Evolutionary conservation across 2,888 invertebrate species (phyloP).

Genomic region (Tipula unca): DNA sequence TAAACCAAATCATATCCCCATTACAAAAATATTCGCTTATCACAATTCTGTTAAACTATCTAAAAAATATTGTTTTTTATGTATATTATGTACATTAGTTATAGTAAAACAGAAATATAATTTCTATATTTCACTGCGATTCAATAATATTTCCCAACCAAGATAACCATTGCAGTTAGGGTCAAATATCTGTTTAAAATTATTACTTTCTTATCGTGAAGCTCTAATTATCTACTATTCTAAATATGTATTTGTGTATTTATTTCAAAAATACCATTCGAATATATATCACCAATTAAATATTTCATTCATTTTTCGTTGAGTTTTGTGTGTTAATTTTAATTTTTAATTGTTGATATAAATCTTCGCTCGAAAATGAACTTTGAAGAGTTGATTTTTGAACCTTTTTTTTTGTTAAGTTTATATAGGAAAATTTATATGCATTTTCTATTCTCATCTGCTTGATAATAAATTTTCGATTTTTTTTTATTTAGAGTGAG

Average conservation of each 20-base stretch:
- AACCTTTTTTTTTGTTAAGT: neutral
- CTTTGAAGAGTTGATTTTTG: constrained; percentile 8
- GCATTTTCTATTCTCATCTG: neutral
- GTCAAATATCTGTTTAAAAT: neutral
- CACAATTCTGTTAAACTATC: too few species aligned
- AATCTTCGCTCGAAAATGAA: neutral
- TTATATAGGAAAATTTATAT: neutral
- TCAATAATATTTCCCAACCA: neutral
- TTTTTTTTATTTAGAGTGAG: neutral
- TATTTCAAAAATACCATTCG: neutral
- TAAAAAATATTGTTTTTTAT: too few species aligned
- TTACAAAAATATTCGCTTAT: too few species aligned
- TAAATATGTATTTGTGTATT: neutral
- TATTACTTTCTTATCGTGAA: neutral
- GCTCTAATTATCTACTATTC: neutral
- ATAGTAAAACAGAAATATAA: neutral
- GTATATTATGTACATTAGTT: too few species aligned
- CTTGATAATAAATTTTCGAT: neutral
- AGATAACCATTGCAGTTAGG: neutral
- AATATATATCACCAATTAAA: neutral
- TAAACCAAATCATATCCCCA: too few species aligned
- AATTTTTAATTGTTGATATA: neutral
- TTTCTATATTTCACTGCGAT: neutral
- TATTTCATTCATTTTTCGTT: neutral
- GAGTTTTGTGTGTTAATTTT: neutral